Base-by-base conservation (phyloP, 2,888 invertebrate species). In the Cylloceria caligata region DNA sequence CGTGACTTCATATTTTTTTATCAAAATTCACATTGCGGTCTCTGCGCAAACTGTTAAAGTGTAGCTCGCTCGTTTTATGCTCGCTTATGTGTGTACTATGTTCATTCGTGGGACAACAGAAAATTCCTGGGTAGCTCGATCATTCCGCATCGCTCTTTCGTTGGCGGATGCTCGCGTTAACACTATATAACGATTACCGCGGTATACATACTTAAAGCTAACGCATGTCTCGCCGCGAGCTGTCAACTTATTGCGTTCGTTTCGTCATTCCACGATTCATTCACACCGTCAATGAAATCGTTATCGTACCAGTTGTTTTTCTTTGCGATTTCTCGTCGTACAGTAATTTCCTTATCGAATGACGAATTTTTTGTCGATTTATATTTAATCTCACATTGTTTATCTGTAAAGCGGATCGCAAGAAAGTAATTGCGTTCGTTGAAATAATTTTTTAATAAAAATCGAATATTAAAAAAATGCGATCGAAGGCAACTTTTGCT, bases 241-340 rank as follows among this genome's bases (percentile, higher is more conserved):
- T n/a, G 21, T 3, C 19, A 24, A n/a, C n/a, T 57, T 68, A 64
- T 71, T 71, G 9, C 65, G 36, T 30, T 68, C 4, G 24, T 62
- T 73, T 55, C 64, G 45, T 55, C 57, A 81, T 27, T 68, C 39
- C 52, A 16, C 7, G 39, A 74, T 74, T 74, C 55, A 69, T 74
- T 78, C 52, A 69, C 72, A 73, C 57, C 69, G 49, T 60, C 34
- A 74, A 64, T 81, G 60, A 36, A 78, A 74, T 74, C 21, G 39
- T 68, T 47, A 72, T 81, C 42, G 39, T 3, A 36, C n/a, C 52
- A 39, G 21, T 16, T n/a, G 1, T 36, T 60, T 60, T 57, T 30
- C n/a, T 57, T 16, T 5, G 13, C 0, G 16, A 7, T 21, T n/a
- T 16, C n/a, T 57, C n/a, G n/a, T 34, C 57, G 16, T 13, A n/a